Evolutionary conservation across 2,797 vertebrate genomes (phyloP), one percentile per base, ranked within the genome.

Genomic region (Bovichtus variegatus): DNA sequence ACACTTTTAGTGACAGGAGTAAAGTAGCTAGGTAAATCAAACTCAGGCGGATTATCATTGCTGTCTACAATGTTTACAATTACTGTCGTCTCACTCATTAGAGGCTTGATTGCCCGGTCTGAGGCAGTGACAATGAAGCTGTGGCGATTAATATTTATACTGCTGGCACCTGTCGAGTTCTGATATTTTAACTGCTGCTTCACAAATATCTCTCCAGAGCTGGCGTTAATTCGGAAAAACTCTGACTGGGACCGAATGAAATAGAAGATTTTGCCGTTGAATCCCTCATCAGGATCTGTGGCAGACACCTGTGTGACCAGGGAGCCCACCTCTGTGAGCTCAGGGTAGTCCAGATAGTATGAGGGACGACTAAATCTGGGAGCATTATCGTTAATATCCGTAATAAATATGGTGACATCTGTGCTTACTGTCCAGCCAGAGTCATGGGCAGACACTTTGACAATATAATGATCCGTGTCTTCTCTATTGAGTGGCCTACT

Each of bases 381-480:
- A 1, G 96, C 93, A 0, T 99, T 99, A 81, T 99, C 98, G 0
- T 99, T 99, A 54, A 99, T 53, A 23, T 99, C 98, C 0, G 88
- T 97, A 64, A 99, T 96, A 82, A 98, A 98, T 76, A 99, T 90
- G 3, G 98, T 98, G 80, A 99, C 97, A 2, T 99, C 98, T 0
- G 98, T 99, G 92, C 97, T 99, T 3, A 99, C 98, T 0, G 98
- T 99, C 98, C 98, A 99, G 11, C 98, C 98, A 0, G 97, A 99
- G 91, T 99, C 98, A 9, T 98, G 98, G 0, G 98, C 98, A 3
- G 97, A 96, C 41, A 99, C 96, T 82, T 96, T 96, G 77, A 97
- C 96, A 12, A 97, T 96, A 86, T 99, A 99, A 64, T 96, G 97
- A 72, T 97, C 96, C 0, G 93, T 96, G 84, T 99, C 97, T 87